Evolutionary conservation across 2,797 vertebrate genomes (phyloP), one percentile per base, ranked within the genome.

Genomic region (Danio choprae): DNA sequence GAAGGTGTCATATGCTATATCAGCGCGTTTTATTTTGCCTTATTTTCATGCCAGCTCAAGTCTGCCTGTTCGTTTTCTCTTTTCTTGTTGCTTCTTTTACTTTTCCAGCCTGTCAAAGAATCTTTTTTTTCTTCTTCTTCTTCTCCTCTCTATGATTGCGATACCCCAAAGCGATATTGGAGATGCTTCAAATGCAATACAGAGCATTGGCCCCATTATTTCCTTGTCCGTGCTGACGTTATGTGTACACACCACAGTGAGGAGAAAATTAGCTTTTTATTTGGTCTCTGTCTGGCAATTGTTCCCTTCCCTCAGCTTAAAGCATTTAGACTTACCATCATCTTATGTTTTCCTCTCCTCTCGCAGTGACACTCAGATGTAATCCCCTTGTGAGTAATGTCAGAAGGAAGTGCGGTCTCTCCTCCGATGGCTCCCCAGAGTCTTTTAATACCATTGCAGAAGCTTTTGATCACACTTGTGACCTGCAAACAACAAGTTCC

Each of bases 311-410:
- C 60, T 82, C 80, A 83, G 82, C 87, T 89, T 86, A 87, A 81
- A 87, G 87, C 89, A 88, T 88, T 90, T 85, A 85, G 87, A 87
- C 84, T 89, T 76, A 70, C 85, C 84, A 82, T 84, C 79, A 87
- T 83, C 73, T 82, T 87, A 82, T 85, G 87, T 68, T 84, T 83
- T 79, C 22, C 80, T 84, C 84, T 81, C 74, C 79, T 89, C 68
- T 83, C 80, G 81, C 83, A 68, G 79, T 50, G 50, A 67, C 56
- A 70, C 58, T 70, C 59, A 29, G 60, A 62, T 43, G 41, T 59
- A 38, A 29, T 58, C 50, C 18, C 29, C 16, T 59, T 29, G 38
- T 64, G 36, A 81, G 36, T 11, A 15, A 63, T 73, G 59, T 41
- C 67, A 55, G 58, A 46, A 48, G 18, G 11, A 44, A 43, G 20